Percentiles rank a stretch among this genome's conserved stretches.
Conservation (phyloP, 2,113 vertebrate species). For the Bubo bubo region DNA sequence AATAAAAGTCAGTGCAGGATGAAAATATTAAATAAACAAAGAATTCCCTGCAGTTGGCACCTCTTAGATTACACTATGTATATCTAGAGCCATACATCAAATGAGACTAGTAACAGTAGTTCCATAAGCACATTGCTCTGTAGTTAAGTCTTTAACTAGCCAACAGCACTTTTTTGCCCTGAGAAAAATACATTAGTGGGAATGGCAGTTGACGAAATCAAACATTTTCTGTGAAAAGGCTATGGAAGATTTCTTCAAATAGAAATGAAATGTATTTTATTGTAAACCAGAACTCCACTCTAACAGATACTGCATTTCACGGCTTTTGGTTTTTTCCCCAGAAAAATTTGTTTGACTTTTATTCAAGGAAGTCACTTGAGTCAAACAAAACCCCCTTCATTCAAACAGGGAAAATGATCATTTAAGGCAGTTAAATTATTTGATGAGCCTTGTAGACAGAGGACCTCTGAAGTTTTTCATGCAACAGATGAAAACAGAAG, state of each 20-base stretch:
- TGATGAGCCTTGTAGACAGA: not conserved
- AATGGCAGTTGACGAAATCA: not conserved
- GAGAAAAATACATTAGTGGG: not conserved
- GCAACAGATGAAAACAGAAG: not conserved
- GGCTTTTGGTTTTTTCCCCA: accelerated
- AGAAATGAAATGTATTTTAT: not conserved
- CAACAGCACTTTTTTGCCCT: not conserved
- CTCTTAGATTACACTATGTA: not conserved
- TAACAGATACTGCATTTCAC: not conserved
- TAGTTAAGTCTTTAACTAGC: not conserved
- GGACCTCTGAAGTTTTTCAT: not conserved
- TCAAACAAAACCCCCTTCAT: not conserved
- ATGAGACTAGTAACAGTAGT: not conserved
- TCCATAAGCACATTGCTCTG: not conserved
- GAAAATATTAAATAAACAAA: not conserved
- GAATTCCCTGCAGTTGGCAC: not conserved
- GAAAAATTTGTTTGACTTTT: not conserved
- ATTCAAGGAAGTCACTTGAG: not conserved
- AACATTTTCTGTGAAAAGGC: not conserved
- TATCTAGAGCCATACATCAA: not conserved
- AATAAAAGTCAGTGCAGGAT: not conserved
- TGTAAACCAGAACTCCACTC: not conserved
- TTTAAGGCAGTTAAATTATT: not conserved
- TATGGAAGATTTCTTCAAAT: not conserved
- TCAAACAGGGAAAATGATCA: not conserved